Evolutionary conservation across 2,797 vertebrate genomes (phyloP).

Genomic region (Sebastes trivittatus): DNA sequence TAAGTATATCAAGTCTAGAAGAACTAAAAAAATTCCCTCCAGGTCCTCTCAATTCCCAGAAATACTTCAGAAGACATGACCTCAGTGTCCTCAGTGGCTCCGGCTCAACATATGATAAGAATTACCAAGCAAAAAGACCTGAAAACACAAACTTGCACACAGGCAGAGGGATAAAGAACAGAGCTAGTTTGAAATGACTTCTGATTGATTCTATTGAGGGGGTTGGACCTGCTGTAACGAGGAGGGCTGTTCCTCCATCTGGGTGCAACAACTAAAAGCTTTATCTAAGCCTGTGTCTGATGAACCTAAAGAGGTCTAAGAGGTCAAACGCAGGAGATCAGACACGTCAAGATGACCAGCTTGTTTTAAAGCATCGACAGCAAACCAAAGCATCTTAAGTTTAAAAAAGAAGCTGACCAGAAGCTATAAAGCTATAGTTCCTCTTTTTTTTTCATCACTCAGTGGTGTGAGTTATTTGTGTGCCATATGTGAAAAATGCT

Average conservation of each 20-base stretch:
- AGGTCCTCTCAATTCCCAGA: neutral
- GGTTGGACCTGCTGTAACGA: slow-evolving; percentile 33
- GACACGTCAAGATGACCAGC: neutral
- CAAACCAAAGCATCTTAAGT: neutral
- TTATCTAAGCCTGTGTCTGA: slow-evolving; percentile 22
- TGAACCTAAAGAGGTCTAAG: slow-evolving; percentile 24
- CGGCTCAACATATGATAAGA: neutral
- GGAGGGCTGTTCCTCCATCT: slow-evolving; percentile 24
- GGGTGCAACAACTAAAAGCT: slow-evolving; percentile 21
- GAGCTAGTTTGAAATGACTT: neutral
- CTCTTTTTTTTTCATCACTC: slow-evolving; percentile 5
- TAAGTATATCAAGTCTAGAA: neutral
- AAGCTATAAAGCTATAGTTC: slow-evolving; percentile 11
- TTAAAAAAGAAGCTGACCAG: neutral
- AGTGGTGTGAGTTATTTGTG: slow-evolving; percentile 4
- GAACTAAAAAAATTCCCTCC: neutral
- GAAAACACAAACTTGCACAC: neutral
- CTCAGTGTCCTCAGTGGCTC: neutral
- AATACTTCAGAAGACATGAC: neutral
- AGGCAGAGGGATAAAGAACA: neutral
- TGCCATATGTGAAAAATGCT: slow-evolving; percentile 19
- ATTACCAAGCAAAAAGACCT: neutral
- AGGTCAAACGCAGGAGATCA: slow-evolving; percentile 22
- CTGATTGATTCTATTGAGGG: slow-evolving; percentile 29
- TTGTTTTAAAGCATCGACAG: neutral